Evolutionary conservation across 2,888 invertebrate genomes (phyloP).

Genomic region (Pomacea canaliculata): DNA sequence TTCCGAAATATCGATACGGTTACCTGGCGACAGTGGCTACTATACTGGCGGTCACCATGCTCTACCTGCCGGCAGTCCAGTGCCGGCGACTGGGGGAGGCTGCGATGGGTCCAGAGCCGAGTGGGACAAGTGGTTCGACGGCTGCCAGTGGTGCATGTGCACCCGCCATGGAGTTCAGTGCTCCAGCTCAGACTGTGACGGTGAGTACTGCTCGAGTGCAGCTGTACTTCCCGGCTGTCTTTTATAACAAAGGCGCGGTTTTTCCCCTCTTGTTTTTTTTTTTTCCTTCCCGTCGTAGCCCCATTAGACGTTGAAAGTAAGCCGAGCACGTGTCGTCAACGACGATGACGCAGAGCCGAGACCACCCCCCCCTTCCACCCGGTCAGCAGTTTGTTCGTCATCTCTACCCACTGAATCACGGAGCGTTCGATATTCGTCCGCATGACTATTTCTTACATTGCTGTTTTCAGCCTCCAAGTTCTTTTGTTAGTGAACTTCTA

Average conservation of each 20-base stretch:
- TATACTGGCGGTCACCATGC: not conserved
- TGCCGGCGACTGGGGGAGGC: not conserved
- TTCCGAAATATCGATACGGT: no score
- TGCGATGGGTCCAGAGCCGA: conserved; percentile 24
- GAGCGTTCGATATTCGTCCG: no score
- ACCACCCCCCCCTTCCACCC: no score
- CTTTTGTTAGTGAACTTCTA: no score
- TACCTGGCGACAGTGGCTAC: not conserved
- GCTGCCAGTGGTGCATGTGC: conserved; percentile 41
- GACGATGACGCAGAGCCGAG: no score
- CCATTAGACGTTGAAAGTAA: no score
- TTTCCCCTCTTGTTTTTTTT: not conserved
- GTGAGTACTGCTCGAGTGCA: conserved; percentile 13
- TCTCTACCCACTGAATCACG: no score
- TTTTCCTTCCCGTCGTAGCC: no score
- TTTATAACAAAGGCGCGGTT: not conserved
- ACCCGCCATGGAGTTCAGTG: conserved; percentile 22
- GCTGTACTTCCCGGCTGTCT: not conserved
- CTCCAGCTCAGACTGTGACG: conserved; percentile 30
- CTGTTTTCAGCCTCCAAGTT: no score
- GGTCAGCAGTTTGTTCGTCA: no score
- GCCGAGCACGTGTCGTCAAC: no score
- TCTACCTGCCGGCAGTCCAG: not conserved
- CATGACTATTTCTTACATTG: no score
- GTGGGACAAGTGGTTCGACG: conserved; percentile 42